Conservation (phyloP, 2,888 invertebrate species). For the Mylabris sibirica region DNA sequence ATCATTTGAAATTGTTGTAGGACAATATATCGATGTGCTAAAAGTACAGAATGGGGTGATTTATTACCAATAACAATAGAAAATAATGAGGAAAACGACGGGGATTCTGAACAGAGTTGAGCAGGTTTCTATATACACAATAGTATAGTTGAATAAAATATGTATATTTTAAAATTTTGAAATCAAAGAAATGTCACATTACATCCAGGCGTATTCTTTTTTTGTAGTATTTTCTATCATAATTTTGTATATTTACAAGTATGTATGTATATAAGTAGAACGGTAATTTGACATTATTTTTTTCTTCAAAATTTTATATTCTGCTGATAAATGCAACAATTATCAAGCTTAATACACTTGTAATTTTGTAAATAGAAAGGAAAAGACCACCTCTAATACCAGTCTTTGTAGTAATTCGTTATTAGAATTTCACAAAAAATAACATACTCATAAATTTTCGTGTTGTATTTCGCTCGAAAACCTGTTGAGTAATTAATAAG, state of each 20-base stretch:
- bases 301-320: neutral
- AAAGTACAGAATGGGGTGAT: constrained; percentile 81
- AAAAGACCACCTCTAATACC: neutral
- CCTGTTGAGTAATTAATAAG: too few relatives aligned
- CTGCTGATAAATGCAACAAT: neutral
- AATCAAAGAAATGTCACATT: neutral
- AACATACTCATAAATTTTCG: neutral
- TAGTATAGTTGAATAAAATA: neutral
- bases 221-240: neutral
- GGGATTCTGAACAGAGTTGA: neutral
- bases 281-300: neutral
- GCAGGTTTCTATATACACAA: neutral
- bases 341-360: neutral
- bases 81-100: constrained; percentile 12
- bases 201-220: neutral
- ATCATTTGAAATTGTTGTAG: constrained; percentile 58
- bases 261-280: neutral
- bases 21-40: constrained; percentile 75
- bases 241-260: constrained; percentile 3
- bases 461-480: neutral
- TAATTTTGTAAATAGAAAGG: neutral
- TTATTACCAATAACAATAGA: constrained; percentile 71
- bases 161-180: constrained; percentile 2
- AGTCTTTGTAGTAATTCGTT: constrained; percentile 1
- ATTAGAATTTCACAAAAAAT: neutral